Evolutionary conservation across 2,113 vertebrate species (phyloP), one percentile per base, ranked within the genome.

Genomic region (Xiphophorus couchianus): DNA sequence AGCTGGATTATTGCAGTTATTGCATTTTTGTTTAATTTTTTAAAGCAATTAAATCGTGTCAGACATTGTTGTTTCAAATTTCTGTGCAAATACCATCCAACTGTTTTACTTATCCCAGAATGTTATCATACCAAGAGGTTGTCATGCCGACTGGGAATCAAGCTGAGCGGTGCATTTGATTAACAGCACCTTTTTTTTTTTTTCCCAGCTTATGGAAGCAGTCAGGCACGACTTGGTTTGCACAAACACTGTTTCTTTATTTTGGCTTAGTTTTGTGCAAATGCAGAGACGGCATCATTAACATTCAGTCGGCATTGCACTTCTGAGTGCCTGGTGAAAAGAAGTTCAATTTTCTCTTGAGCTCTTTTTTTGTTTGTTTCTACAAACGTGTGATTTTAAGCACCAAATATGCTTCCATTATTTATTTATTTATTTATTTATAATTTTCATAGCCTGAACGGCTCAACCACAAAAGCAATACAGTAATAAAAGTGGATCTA

Each of bases 391-490:
- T 10, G 22, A n/a, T n/a, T 58, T 58, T n/a, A 58, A 17, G n/a
- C 22, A 25, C 22, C 51, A n/a, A 48, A 58, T 58, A 58, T n/a
- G 51, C 25, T 25, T 17, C 13, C 19, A 28, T 44, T 19, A 74
- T 7, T 63, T 77, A 54, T 11, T 44, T 19, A 74, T 7, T 63
- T 77, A 54, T 11, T 44, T 81, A 35, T 28, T 35, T 35, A 35
- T 28, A 28, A 28, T 28, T 35, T 33, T 42, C 35, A 54, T 6
- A 62, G 42, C 17, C 25, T 12, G 74, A 78, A 71, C 17, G 17
- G 65, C 62, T 48, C 68, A 62, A 27, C 62, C 37, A 67, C 11
- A 39, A 78, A 73, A 83, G 61, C 68, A 73, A 70, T 25, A n/a
- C 39, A 54, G 68, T 70, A 42, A 79, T 39, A 60, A 69, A 78